phyloP scores from a whole-genome alignment of 2,113 vertebrate species.

The Laticauda colubrina region DNA sequence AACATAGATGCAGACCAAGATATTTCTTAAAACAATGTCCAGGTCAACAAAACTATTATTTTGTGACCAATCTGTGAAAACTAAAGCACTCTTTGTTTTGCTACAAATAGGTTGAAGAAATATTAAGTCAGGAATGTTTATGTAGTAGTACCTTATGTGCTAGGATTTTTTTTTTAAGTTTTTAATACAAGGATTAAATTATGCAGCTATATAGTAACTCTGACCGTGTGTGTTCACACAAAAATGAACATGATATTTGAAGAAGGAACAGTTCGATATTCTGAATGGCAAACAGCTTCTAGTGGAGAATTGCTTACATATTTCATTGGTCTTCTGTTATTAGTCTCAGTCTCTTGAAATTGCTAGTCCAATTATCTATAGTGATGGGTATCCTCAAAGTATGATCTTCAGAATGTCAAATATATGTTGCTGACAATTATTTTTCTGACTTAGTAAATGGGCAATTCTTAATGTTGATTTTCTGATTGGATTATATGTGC shows the following conservation, averaged over 20 bases:
- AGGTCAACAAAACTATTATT: background rate
- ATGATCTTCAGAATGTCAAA: background rate
- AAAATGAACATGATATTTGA: background rate
- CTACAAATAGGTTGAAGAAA: conserved; percentile 55
- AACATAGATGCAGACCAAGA: conserved; percentile 25
- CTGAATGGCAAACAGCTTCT: background rate
- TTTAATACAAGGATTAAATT: background rate
- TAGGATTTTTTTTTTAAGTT: conserved; percentile 12
- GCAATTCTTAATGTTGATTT: background rate
- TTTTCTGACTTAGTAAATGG: background rate
- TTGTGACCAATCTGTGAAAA: background rate
- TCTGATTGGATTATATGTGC: background rate
- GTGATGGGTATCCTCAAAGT: background rate
- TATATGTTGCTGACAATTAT: background rate
- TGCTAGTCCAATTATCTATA: background rate
- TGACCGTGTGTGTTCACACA: background rate
- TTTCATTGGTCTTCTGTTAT: background rate
- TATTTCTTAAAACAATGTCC: background rate
- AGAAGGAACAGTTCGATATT: background rate
- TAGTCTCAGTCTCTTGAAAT: background rate
- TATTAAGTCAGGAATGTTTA: background rate
- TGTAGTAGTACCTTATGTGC: background rate
- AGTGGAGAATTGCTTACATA: background rate
- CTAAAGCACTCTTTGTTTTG: conserved; percentile 46
- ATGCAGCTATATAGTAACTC: background rate